Conservation (phyloP, 2,113 vertebrate genomes). For the Silurus glanis region DNA sequence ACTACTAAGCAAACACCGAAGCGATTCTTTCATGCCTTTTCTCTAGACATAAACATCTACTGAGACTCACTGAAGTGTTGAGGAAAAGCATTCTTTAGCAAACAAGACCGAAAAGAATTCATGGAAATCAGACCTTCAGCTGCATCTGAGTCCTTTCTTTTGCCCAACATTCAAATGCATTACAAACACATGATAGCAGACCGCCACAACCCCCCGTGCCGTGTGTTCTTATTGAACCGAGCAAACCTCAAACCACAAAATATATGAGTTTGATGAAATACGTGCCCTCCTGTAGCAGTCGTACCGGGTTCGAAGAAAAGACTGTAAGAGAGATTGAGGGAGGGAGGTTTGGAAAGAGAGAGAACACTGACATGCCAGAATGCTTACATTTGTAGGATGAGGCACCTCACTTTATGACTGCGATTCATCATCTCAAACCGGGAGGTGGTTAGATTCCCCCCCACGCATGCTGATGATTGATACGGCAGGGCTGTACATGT, state of each 20-base stretch:
- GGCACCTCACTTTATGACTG: constrained; percentile 46
- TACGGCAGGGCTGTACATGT: constrained; percentile 26
- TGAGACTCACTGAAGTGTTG: neutral
- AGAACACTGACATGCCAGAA: constrained; percentile 31
- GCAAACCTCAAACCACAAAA: constrained; percentile 30
- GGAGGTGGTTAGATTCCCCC: constrained; percentile 43
- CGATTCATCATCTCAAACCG: constrained; percentile 41
- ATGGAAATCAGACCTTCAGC: neutral
- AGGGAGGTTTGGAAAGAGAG: neutral
- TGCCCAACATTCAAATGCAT: neutral
- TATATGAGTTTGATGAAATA: constrained; percentile 17
- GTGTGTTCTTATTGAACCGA: constrained; percentile 31
- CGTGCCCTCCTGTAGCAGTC: neutral
- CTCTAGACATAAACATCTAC: neutral
- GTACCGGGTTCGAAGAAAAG: constrained; percentile 5
- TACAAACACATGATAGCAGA: neutral
- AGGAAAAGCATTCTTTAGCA: neutral
- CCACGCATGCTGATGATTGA: constrained; percentile 42
- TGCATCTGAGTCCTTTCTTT: neutral
- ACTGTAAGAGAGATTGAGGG: neutral
- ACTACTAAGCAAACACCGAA: neutral
- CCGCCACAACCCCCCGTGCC: neutral
- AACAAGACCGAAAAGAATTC: neutral
- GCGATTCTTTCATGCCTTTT: neutral
- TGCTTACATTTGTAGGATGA: constrained; percentile 33